These are phyloP conservation scores for Electrophaes corylata DNA, from an alignment of 2,888 invertebrate genomes.

Conservation along the genomic window DNA sequence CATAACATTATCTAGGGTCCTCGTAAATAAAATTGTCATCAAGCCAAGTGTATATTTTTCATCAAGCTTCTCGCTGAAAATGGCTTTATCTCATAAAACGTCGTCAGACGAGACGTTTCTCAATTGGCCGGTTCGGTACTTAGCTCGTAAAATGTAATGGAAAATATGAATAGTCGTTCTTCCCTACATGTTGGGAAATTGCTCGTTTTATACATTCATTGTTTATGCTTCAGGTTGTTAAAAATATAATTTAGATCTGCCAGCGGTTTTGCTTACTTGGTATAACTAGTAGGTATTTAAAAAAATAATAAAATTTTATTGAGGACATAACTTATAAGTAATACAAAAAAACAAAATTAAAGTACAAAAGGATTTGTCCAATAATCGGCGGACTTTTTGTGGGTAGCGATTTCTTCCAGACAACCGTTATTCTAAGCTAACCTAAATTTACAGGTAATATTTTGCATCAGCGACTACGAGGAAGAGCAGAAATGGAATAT, in stretches of 20 bases:
- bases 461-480: too few species aligned
- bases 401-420: too few species aligned
- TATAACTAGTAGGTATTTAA: too few species aligned
- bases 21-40: neutral
- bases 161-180: slow-evolving; percentile 12
- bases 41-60: neutral
- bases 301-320: too few species aligned
- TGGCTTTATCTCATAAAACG: slow-evolving; percentile 18
- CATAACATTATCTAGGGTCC: too few species aligned
- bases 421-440: too few species aligned
- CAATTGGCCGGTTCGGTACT: slow-evolving; percentile 8
- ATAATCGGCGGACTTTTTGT: too few species aligned
- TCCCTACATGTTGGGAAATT: neutral
- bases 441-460: too few species aligned
- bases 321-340: too few species aligned
- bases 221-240: slow-evolving; percentile 1
- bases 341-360: too few species aligned
- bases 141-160: slow-evolving; percentile 17
- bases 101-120: slow-evolving; percentile 14
- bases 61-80: slow-evolving; percentile 10
- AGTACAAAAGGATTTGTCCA: too few species aligned
- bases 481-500: too few species aligned
- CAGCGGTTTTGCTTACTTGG: neutral
- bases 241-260: neutral
- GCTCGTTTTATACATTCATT: neutral